Base-by-base conservation (phyloP, 64 coral and sea anemone genomes). In the Anthopleura sola region DNA sequence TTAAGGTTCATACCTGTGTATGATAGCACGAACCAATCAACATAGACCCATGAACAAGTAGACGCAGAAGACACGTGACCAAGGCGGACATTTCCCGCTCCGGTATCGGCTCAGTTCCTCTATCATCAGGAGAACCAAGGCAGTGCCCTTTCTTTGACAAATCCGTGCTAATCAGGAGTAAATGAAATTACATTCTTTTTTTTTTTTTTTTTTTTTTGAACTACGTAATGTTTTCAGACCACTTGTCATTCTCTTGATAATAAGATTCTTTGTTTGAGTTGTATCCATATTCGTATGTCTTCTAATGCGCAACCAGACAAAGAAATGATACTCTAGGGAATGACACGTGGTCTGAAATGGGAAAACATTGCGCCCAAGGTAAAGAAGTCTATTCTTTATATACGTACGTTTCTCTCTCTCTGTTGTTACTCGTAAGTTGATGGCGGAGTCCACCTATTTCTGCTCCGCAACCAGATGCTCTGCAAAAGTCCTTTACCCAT, bases 11-110 rank as follows among this genome's bases (percentile, higher is more conserved):
- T 81, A 81, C 78, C 78, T 49, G 78, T 81, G 20, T 36, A 20
- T 81, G 39, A 48, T 81, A 53, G 37, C 38, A 81, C 38, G 78
- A 81, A 32, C 78, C 78, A 81, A 81, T 81, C 37, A 81, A 53
- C 78, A 81, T 81, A 6, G 36, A 81, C 23, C 78, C 78, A 53
- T 81, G 78, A 49, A 81, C 78, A 46, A 81, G 78, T 11, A 81
- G 78, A 53, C 78, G 78, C 17, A 81, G 15, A 16, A 81, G 49
- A 81, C 39, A 81, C 37, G 49, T 53, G 10, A 17, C 78, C 1
- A 81, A 23, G 26, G 78, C 21, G 26, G 78, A 81, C 78, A 81
- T 48, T 46, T 53, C 78, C 38, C 78, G 38, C 37, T 81, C 78
- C 0, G 66, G 66, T 34, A 16, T 32, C 26, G 78, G 78, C 18